These are phyloP conservation scores for Denticeps clupeoides DNA, from an alignment of 2,797 vertebrate genomes.

Conservation along the genomic window DNA sequence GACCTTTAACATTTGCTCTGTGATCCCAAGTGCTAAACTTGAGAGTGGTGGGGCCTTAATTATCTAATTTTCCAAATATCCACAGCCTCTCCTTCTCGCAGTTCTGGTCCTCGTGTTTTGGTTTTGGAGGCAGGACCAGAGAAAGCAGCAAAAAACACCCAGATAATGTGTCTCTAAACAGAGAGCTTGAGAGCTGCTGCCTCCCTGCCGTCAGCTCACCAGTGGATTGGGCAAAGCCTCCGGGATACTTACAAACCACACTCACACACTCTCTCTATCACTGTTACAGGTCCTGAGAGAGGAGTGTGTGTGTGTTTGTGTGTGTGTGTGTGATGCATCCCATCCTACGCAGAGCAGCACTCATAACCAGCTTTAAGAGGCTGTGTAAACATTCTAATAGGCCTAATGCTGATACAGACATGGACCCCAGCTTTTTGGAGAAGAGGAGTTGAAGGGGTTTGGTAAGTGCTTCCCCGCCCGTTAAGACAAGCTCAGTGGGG, in stretches of 20 bases:
- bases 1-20: too few species aligned
- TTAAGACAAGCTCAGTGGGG: constrained; percentile 1
- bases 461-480: constrained; percentile 28
- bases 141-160: not conserved
- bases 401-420: constrained; percentile 23
- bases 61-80: too few species aligned
- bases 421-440: constrained; percentile 12
- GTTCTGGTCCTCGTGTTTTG: too few species aligned
- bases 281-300: not conserved
- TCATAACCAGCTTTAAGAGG: constrained; percentile 34
- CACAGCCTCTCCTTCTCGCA: too few species aligned
- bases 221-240: not conserved
- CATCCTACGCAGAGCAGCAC: constrained; percentile 24
- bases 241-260: constrained; percentile 1
- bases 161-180: constrained; percentile 17
- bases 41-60: too few species aligned
- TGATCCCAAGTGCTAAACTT: too few species aligned
- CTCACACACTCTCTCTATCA: not conserved
- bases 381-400: constrained; percentile 30
- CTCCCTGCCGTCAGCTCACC: not conserved
- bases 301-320: not conserved
- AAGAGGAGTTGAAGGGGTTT: constrained; percentile 23
- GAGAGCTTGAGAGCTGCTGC: constrained; percentile 12
- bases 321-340: not conserved
- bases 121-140: too few species aligned